phyloP scores from a whole-genome alignment of 2,797 vertebrate species.

The Acanthiza pusilla region DNA sequence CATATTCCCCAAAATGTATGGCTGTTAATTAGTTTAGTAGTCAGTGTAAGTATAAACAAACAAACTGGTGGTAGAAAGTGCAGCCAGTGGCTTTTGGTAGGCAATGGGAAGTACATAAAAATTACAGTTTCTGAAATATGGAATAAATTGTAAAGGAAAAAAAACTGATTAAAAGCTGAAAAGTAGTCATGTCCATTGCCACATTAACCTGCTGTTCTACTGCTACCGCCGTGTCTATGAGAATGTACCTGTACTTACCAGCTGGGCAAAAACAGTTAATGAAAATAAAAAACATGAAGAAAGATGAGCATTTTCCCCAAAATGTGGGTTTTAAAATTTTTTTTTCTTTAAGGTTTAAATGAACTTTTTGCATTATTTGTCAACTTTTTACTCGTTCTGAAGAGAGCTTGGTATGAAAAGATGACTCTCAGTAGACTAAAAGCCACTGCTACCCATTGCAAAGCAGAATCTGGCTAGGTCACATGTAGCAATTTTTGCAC shows the following conservation, averaged over 20 bases:
- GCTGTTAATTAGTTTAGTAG: not conserved
- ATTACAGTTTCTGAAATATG: not conserved
- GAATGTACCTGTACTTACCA: not conserved
- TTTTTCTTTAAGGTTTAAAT: not conserved
- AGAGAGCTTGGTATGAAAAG: not conserved
- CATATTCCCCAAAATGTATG: not conserved
- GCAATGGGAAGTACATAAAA: not conserved
- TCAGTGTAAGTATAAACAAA: not conserved
- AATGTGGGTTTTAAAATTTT: fast-evolving
- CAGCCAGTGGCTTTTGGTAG: not conserved
- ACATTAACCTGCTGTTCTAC: not conserved
- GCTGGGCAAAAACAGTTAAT: not conserved
- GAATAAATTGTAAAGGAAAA: not conserved
- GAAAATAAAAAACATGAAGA: not conserved
- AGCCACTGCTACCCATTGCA: not conserved
- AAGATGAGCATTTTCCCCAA: not conserved
- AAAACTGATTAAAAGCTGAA: not conserved
- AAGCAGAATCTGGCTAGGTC: not conserved
- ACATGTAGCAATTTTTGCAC: not conserved
- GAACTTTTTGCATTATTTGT: not conserved
- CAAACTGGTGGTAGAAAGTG: not conserved
- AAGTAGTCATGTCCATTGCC: not conserved
- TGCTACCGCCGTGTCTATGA: fast-evolving
- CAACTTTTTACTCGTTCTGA: not conserved
- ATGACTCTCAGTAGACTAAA: not conserved